Conservation (phyloP, 1,140 invertebrate genomes). For the Ooceraea biroi region DNA sequence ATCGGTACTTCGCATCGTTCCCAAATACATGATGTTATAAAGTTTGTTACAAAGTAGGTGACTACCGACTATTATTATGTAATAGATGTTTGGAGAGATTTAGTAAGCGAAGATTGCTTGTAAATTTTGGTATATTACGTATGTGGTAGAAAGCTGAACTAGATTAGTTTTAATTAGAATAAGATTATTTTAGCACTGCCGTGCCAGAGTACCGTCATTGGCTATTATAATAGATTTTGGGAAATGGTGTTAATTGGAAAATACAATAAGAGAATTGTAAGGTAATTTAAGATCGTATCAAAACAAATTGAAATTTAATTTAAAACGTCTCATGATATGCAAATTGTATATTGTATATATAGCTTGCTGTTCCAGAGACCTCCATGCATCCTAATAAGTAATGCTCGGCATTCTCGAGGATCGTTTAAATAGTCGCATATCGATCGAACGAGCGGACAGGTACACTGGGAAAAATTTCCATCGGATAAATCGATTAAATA, state of each 20-base stretch:
- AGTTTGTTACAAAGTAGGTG: too few species aligned
- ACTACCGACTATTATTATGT: too few species aligned
- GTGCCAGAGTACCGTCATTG: not conserved
- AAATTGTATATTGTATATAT: too few species aligned
- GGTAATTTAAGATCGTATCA: conserved; percentile 10
- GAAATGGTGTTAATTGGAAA: too few species aligned
- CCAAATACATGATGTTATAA: not conserved
- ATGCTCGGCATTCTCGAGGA: conserved; percentile 8
- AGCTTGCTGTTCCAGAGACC: not conserved
- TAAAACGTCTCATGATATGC: too few species aligned
- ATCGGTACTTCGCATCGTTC: not conserved
- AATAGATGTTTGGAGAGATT: not conserved
- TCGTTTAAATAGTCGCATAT: conserved; percentile 29
- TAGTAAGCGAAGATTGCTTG: not conserved
- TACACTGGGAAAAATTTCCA: too few species aligned
- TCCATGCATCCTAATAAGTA: conserved; percentile 24
- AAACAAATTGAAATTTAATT: not conserved
- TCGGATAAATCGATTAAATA: too few species aligned
- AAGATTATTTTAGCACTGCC: not conserved
- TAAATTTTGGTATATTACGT: not conserved
- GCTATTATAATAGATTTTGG: too few species aligned
- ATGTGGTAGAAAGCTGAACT: not conserved
- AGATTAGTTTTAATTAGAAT: conserved; percentile 31
- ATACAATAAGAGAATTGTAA: not conserved
- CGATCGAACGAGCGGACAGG: not conserved